These are phyloP conservation scores for Adelognathus sp. DNA, from an alignment of 2,888 invertebrate genomes.

Conservation along the genomic window DNA sequence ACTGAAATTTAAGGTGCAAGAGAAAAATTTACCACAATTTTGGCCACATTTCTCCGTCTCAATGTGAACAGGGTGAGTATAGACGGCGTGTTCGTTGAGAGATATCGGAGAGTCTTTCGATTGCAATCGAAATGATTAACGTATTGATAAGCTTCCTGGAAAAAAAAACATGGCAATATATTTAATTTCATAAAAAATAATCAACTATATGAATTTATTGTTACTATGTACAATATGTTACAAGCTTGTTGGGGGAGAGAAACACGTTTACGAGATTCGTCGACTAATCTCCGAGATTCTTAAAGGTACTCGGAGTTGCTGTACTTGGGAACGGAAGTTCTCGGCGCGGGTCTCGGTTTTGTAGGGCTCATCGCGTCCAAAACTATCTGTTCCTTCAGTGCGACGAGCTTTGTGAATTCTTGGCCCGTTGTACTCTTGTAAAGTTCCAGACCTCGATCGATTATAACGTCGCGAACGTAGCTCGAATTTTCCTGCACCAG, in stretches of 20 bases:
- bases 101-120: too few species aligned
- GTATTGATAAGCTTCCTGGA: too few species aligned
- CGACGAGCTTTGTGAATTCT: conserved; percentile 72
- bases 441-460: conserved; percentile 76
- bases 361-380: conserved; percentile 83
- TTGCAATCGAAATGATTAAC: too few species aligned
- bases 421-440: conserved; percentile 75
- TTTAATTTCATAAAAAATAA: conserved; percentile 36
- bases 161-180: conserved; percentile 27
- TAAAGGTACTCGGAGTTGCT: conserved; percentile 85
- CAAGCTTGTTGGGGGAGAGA: conserved; percentile 49
- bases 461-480: conserved; percentile 84
- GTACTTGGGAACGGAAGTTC: conserved; percentile 86
- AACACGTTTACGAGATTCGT: conserved; percentile 15
- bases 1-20: too few species aligned
- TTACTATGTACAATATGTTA: conserved; percentile 68
- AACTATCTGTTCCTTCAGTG: conserved; percentile 82
- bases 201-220: conserved; percentile 44
- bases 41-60: too few species aligned
- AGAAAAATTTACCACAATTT: too few species aligned
- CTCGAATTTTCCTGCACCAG: conserved; percentile 87
- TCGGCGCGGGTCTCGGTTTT: conserved; percentile 83
- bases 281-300: conserved; percentile 21
- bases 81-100: too few species aligned
- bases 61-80: too few species aligned